Percentiles rank a stretch among this genome's conserved stretches.
Evolutionary conservation across 1,140 invertebrate species (phyloP).

Genomic region (Anagrus nilaparvatae): DNA sequence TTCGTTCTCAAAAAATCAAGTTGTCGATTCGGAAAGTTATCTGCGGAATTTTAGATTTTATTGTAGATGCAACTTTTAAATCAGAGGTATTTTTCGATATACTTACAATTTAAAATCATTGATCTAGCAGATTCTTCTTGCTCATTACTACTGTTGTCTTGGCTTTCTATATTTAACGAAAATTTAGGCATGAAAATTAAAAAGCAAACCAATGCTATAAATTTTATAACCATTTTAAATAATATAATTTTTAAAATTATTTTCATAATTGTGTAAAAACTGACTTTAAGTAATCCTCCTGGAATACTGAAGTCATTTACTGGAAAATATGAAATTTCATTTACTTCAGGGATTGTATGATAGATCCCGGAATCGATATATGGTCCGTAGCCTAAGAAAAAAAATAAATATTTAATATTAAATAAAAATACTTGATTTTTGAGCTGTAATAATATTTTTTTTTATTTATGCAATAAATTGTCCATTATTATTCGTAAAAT

Average conservation of each 20-base stretch:
- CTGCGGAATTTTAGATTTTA: constrained; percentile 13
- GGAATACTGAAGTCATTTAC: constrained; percentile 31
- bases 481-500: constrained; percentile 22
- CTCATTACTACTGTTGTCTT: constrained; percentile 23
- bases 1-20: constrained; percentile 22
- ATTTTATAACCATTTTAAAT: constrained; percentile 69
- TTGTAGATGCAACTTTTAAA: not conserved
- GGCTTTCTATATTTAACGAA: constrained; percentile 31
- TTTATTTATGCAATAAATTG: constrained; percentile 32
- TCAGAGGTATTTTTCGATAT: not conserved
- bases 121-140: not conserved
- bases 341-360: constrained; percentile 44
- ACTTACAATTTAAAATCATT: constrained; percentile 16
- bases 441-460: constrained; percentile 13
- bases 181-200: constrained; percentile 64
- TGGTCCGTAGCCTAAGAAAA: constrained; percentile 20
- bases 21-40: constrained; percentile 10
- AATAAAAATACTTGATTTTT: not conserved
- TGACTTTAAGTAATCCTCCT: constrained; percentile 48
- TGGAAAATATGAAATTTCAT: constrained; percentile 43
- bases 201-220: constrained; percentile 61
- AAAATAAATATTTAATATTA: constrained; percentile 8
- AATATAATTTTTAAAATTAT: constrained; percentile 60
- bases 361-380: constrained; percentile 35
- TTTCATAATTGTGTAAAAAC: constrained; percentile 60